Conservation (phyloP, 2,888 invertebrate species). For the Phaedon cochleariae region DNA sequence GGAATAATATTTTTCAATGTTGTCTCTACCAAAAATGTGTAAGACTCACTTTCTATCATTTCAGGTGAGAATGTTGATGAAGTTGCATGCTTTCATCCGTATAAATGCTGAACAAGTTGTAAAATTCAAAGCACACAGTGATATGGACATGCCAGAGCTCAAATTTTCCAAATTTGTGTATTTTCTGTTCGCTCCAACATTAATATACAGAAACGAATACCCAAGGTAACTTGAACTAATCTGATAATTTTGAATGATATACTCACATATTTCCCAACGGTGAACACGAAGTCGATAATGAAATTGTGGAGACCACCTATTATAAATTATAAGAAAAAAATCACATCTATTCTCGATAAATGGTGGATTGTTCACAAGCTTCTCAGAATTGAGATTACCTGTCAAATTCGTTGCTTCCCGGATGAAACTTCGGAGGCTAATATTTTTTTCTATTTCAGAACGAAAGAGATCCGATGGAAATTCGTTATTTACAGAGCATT, state of each 20-base stretch:
- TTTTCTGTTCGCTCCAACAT: constrained; percentile 87
- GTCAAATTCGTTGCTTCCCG: too few relatives aligned
- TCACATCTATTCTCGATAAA: too few relatives aligned
- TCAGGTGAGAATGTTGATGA: constrained; percentile 84
- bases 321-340: too few relatives aligned
- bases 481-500: constrained; percentile 73
- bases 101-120: constrained; percentile 72
- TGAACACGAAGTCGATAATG: too few relatives aligned
- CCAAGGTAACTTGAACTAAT: constrained; percentile 70
- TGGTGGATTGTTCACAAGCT: too few relatives aligned
- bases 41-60: constrained; percentile 22
- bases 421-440: too few relatives aligned
- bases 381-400: too few relatives aligned
- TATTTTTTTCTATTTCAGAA: constrained; percentile 67
- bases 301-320: too few relatives aligned
- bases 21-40: too few relatives aligned
- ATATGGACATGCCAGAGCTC: constrained; percentile 61
- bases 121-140: constrained; percentile 61
- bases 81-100: constrained; percentile 83
- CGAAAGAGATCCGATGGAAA: constrained; percentile 77
- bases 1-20: too few relatives aligned
- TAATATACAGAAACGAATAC: constrained; percentile 83
- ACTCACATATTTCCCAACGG: too few relatives aligned
- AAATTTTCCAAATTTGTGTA: constrained; percentile 80
- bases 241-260: too few relatives aligned